Evolutionary conservation across 2,888 invertebrate species (phyloP).

Genomic region (Galerucella pusilla): DNA sequence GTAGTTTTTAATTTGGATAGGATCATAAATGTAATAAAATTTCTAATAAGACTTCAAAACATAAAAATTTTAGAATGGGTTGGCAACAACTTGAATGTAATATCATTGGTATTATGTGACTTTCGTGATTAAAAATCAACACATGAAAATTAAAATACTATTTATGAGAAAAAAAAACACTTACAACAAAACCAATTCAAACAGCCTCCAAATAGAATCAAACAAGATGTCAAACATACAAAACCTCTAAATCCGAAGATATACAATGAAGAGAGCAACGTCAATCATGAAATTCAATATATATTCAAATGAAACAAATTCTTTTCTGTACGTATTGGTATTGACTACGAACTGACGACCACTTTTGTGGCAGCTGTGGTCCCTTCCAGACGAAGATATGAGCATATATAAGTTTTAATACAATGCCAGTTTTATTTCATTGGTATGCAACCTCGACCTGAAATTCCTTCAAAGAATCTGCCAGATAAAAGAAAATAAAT

Average conservation of each 20-base stretch:
- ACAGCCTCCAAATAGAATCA: not conserved
- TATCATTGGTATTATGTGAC: not conserved
- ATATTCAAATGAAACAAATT: conserved; percentile 34
- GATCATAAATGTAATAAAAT: not conserved
- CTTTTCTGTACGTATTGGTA: conserved; percentile 17
- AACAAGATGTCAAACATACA: conserved; percentile 4
- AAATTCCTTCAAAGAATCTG: conserved; percentile 34
- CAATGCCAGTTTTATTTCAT: conserved; percentile 36
- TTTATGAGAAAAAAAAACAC: not conserved
- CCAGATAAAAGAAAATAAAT: conserved; percentile 24
- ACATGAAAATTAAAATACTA: not conserved
- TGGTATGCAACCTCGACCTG: conserved; percentile 36
- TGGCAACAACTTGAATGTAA: no score
- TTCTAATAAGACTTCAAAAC: not conserved
- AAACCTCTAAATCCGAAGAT: not conserved
- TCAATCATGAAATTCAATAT: conserved; percentile 20
- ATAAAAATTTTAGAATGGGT: not conserved
- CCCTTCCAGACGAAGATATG: conserved; percentile 31
- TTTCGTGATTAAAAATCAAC: not conserved
- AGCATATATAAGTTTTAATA: conserved; percentile 32
- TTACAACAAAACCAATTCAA: not conserved
- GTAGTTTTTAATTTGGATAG: no score
- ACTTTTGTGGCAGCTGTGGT: conserved; percentile 27
- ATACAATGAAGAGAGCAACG: not conserved
- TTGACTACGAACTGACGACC: conserved; percentile 7